Evolutionary conservation across 2,888 invertebrate genomes (phyloP).

Genomic region (Teinopalpus imperialis): DNA sequence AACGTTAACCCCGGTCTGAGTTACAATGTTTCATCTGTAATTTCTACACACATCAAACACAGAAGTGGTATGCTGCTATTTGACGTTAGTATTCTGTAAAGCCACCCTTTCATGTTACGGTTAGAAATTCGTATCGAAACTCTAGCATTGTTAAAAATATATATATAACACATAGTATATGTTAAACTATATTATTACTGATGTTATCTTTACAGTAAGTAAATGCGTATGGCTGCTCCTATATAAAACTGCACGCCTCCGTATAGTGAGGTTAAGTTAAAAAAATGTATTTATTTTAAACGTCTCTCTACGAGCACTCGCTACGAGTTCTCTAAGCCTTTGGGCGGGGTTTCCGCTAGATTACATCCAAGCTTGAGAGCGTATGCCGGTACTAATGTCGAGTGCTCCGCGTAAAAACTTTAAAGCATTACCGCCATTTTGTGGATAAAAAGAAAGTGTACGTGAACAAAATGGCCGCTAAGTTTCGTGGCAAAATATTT

Average conservation of each 20-base stretch:
- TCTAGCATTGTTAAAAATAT: too few relatives aligned
- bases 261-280: slow-evolving; percentile 2
- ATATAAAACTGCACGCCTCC: slow-evolving; percentile 7
- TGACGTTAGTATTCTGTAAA: too few relatives aligned
- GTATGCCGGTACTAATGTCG: neutral
- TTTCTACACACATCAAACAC: too few relatives aligned
- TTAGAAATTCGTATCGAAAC: too few relatives aligned
- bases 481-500: too few relatives aligned
- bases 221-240: neutral
- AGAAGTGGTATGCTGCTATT: too few relatives aligned
- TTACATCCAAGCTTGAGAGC: slow-evolving; percentile 2
- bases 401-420: slow-evolving; percentile 11
- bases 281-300: slow-evolving; percentile 12
- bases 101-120: too few relatives aligned
- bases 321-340: slow-evolving; percentile 12
- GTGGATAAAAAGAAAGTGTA: slow-evolving; percentile 2
- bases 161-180: too few relatives aligned
- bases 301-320: neutral
- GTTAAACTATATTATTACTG: too few relatives aligned
- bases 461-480: slow-evolving; percentile 1
- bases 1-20: too few relatives aligned
- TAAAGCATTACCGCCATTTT: slow-evolving; percentile 12
- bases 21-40: too few relatives aligned
- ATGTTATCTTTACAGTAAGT: too few relatives aligned
- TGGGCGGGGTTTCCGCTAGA: slow-evolving; percentile 2